A percentile compares a stretch with the other conserved stretches of the same genome.
Conservation (phyloP, 2,888 invertebrate species). For the Ryuthela nishihirai region DNA sequence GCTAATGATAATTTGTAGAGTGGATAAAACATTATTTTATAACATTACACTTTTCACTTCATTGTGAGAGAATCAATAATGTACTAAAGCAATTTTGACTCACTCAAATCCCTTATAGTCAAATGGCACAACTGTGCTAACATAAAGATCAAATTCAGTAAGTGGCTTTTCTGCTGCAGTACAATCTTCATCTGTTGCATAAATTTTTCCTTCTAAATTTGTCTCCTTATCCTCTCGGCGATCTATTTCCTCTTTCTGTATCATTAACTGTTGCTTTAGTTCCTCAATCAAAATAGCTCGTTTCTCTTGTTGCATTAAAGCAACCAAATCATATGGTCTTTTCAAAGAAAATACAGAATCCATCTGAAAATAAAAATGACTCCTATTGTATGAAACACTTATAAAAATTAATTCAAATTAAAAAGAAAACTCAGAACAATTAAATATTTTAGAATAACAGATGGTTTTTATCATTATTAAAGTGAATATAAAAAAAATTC, state of each 20-base stretch:
- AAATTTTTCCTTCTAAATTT: slow-evolving; percentile 61
- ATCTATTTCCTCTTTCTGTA: slow-evolving; percentile 61
- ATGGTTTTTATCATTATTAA: too few relatives aligned
- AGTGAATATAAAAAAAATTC: too few relatives aligned
- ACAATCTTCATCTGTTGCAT: slow-evolving; percentile 63
- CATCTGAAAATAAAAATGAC: slow-evolving; percentile 56
- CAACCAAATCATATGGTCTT: slow-evolving; percentile 67
- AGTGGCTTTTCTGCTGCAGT: slow-evolving; percentile 61
- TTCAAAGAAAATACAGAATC: slow-evolving; percentile 69
- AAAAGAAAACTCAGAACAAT: too few relatives aligned
- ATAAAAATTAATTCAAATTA: background rate
- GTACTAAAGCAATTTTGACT: too few relatives aligned
- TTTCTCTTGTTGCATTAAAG: slow-evolving; percentile 71
- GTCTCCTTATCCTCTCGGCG: slow-evolving; percentile 58
- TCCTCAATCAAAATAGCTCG: slow-evolving; percentile 61
- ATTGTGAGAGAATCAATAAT: too few relatives aligned
- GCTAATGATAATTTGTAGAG: too few relatives aligned
- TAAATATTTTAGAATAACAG: too few relatives aligned
- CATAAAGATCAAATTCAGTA: slow-evolving; percentile 65
- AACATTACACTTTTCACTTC: too few relatives aligned
- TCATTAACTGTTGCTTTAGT: slow-evolving; percentile 62
- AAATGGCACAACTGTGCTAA: slow-evolving; percentile 51
- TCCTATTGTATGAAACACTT: too few relatives aligned
- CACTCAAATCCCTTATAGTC: slow-evolving; percentile 26
- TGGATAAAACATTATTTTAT: too few relatives aligned